Evolutionary conservation across 2,113 vertebrate genomes (phyloP).

Genomic region (Rhea pennata): DNA sequence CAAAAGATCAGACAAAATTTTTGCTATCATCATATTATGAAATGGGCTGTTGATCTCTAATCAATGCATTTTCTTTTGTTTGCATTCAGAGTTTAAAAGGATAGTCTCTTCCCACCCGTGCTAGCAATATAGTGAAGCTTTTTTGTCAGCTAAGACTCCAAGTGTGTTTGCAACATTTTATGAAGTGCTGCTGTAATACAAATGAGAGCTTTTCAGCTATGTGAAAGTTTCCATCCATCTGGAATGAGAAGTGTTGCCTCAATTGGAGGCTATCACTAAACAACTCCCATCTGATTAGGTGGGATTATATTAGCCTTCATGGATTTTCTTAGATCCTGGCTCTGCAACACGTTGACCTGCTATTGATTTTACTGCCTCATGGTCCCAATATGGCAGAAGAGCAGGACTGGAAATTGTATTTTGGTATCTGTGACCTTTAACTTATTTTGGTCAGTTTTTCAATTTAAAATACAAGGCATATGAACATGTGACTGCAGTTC

Average conservation of each 20-base stretch:
- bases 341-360: neutral
- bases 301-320: accelerated
- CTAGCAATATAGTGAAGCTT: neutral
- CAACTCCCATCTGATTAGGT: neutral
- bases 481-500: neutral
- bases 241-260: neutral
- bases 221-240: neutral
- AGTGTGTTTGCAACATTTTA: neutral
- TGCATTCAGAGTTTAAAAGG: neutral
- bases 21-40: neutral
- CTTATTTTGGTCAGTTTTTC: neutral
- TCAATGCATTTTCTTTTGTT: neutral
- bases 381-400: neutral
- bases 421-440: neutral
- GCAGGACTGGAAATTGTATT: neutral
- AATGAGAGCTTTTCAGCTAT: neutral
- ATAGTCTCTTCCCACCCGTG: neutral
- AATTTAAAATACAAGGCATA: neutral
- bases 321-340: neutral
- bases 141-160: neutral
- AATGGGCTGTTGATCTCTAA: neutral
- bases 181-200: neutral
- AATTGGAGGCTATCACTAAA: neutral
- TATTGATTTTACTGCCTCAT: neutral
- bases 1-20: neutral